Evolutionary conservation across 2,797 vertebrate genomes (phyloP).

Genomic region (Holocentrus rufus): DNA sequence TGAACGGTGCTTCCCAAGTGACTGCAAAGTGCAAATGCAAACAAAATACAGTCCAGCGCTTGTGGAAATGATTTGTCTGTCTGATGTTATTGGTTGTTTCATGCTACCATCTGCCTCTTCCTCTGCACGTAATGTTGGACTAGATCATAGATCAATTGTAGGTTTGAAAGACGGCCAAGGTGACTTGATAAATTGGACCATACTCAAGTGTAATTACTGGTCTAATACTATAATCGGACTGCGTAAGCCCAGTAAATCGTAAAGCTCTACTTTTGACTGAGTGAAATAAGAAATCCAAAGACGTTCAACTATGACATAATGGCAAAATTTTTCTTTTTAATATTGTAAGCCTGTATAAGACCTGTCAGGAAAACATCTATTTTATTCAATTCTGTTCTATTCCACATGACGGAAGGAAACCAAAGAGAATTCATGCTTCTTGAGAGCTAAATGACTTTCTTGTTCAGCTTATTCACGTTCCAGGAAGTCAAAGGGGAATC

Average conservation of each 20-base stretch:
- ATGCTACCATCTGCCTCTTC: background rate
- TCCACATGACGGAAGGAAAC: background rate
- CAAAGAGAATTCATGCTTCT: background rate
- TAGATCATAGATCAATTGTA: background rate
- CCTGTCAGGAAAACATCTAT: background rate
- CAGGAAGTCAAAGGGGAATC: background rate
- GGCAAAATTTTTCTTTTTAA: background rate
- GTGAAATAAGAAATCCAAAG: background rate
- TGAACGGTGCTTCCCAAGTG: conserved; percentile 31
- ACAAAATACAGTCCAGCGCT: background rate
- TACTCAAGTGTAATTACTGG: conserved; percentile 12
- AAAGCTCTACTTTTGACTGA: background rate
- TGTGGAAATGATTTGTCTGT: background rate
- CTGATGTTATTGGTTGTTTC: conserved; percentile 9
- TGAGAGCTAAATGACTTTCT: background rate
- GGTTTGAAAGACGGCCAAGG: conserved; percentile 32
- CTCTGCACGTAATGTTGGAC: conserved; percentile 11
- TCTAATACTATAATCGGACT: conserved; percentile 15
- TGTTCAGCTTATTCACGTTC: background rate
- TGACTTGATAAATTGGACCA: conserved; percentile 17
- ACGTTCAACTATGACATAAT: background rate
- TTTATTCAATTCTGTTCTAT: background rate
- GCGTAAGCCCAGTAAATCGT: background rate
- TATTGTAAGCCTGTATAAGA: background rate
- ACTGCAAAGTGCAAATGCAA: conserved; percentile 4